Percentiles rank a stretch among this genome's conserved stretches.
Conservation (phyloP, 2,888 invertebrate species). For the Ennomos erosarius region DNA sequence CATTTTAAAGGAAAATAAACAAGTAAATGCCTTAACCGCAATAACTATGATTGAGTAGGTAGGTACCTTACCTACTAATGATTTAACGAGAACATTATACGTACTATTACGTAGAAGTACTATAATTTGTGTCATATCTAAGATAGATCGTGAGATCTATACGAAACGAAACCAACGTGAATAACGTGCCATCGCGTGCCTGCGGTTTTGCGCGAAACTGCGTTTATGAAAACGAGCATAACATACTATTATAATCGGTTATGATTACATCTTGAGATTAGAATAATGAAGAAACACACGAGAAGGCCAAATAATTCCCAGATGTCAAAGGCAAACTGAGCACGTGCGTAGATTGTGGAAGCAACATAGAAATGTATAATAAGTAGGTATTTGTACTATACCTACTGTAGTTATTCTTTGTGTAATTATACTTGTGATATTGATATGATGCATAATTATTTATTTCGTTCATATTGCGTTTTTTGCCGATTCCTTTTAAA, state of each 20-base stretch:
- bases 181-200: constrained; percentile 11
- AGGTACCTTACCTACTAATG: too few species aligned
- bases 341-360: too few species aligned
- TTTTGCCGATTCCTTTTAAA: background rate
- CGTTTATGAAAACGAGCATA: constrained; percentile 3
- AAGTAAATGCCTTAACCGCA: too few species aligned
- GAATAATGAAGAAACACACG: constrained; percentile 11
- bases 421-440: too few species aligned
- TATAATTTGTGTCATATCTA: background rate
- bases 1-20: too few species aligned
- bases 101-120: background rate
- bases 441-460: too few species aligned
- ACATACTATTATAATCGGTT: constrained; percentile 5
- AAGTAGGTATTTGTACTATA: too few species aligned
- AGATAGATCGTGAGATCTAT: constrained; percentile 6
- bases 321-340: background rate
- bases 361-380: too few species aligned
- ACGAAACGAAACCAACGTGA: background rate
- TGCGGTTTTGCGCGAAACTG: constrained; percentile 4
- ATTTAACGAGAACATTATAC: background rate
- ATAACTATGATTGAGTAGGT: too few species aligned
- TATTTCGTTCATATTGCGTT: background rate
- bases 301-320: constrained; percentile 21
- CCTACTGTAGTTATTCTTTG: too few species aligned
- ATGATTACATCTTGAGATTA: constrained; percentile 5